A percentile compares a stretch with the other conserved stretches of the same genome.
Conservation (phyloP, 2,113 vertebrate genomes). For the Albula goreensis region DNA sequence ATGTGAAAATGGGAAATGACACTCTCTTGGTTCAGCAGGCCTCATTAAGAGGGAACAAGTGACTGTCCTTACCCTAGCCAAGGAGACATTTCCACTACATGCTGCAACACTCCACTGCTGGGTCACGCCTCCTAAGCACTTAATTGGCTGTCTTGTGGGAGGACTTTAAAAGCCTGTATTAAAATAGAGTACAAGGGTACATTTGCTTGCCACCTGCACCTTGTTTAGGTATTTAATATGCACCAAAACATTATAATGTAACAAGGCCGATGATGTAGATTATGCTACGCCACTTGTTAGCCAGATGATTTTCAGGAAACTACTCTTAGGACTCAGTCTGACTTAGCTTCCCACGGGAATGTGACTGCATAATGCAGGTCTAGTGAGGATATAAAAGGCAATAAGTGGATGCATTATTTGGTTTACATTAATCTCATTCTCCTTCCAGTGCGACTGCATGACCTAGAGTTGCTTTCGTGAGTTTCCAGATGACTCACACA, state of each 20-base stretch:
- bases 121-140: constrained; percentile 25
- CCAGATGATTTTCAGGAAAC: not conserved
- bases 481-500: not conserved
- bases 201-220: not conserved
- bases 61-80: constrained; percentile 12
- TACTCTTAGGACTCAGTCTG: not conserved
- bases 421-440: not conserved
- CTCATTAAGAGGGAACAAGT: constrained; percentile 27
- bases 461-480: not conserved
- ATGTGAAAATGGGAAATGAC: not conserved
- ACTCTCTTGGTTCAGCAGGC: not conserved
- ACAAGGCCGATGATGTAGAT: not conserved
- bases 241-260: constrained; percentile 13
- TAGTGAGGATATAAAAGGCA: not conserved
- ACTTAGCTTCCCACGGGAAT: not conserved
- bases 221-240: constrained; percentile 10
- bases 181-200: constrained; percentile 15
- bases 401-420: not conserved
- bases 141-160: constrained; percentile 30
- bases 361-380: not conserved
- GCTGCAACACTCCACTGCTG: constrained; percentile 10
- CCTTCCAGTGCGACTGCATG: not conserved
- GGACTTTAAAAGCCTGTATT: constrained; percentile 9
- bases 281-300: not conserved
- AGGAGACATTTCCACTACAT: constrained; percentile 8